phyloP scores from a whole-genome alignment of 2,888 invertebrate genomes.

The Neoitamus cyanurus region DNA sequence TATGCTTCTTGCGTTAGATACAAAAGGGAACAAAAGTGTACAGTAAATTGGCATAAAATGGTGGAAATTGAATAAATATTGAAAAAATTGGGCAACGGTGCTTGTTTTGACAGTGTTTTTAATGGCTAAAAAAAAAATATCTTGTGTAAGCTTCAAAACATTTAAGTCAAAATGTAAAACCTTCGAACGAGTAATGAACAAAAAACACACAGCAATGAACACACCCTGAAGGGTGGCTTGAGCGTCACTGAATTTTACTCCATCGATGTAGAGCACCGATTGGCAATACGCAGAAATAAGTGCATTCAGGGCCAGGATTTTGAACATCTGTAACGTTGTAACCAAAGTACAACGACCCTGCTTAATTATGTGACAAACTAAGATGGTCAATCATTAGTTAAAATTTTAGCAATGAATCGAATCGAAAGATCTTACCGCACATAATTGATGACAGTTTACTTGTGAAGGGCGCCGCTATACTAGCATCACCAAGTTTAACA shows the following conservation, averaged over 20 bases:
- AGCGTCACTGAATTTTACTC: constrained; percentile 96
- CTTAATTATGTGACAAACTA: constrained; percentile 99
- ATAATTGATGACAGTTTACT: constrained; percentile 95
- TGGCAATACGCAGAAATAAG: constrained; percentile 98
- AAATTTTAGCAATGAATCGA: neutral
- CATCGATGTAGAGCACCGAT: constrained; percentile 97
- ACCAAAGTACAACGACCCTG: constrained; percentile 99
- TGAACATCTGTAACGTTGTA: constrained; percentile 99
- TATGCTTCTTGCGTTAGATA: constrained; percentile 88
- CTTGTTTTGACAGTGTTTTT: constrained; percentile 89
- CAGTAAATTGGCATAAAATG: constrained; percentile 92
- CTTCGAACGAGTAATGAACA: constrained; percentile 98
- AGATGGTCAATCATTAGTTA: constrained; percentile 57
- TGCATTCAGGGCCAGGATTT: constrained; percentile 97
- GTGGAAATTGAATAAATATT: constrained; percentile 97
- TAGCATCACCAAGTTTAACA: constrained; percentile 97
- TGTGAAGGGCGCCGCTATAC: constrained; percentile 99
- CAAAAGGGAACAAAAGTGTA: constrained; percentile 92
- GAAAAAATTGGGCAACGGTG: constrained; percentile 98
- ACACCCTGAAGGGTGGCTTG: constrained; percentile 98
- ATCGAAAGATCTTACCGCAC: constrained; percentile 75
- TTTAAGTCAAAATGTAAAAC: constrained; percentile 66
- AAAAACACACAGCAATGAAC: constrained; percentile 94
- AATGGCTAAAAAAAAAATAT: constrained; percentile 76
- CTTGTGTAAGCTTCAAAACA: neutral